Base-by-base conservation (phyloP, 2,888 invertebrate species). In the Pristionchus fissidentatus region DNA sequence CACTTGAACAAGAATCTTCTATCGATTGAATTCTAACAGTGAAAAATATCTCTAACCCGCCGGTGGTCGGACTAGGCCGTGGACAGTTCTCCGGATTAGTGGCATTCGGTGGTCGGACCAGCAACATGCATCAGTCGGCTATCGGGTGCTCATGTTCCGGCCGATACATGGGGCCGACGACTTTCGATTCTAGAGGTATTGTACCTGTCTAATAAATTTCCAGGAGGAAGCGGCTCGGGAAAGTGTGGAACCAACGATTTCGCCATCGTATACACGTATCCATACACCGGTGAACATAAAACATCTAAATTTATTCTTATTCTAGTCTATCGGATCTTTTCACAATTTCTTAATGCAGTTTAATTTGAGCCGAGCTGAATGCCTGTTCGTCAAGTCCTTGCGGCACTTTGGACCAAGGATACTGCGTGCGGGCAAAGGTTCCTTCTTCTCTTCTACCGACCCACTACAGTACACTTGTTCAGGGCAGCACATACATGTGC, bases 401-500 rank as follows among this genome's bases (percentile, higher is more conserved):
- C 41, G 41, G 73, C 1, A 26, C 73, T 22, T 26, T 43, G 43
- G n/a, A 0, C 5, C 38, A 38, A 32, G 73, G 73, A 0, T 73
- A 73, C 35, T 73, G 73, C 26, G 43, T 77, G n/a, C 0, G 75
- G 32, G 2, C n/a, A 73, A 32, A 26, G 43, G 32, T 49, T 26
- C 22, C 10, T n/a, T 35, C n/a, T 1, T 41, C 60, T 10, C 38
- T 41, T 26, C 15, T 26, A 15, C 8, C 4, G 35, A 43, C 22
- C 35, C 3, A 22, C 22, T 73, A 0, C 41, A 29, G n/a, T n/a
- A n/a, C n/a, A n/a, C n/a, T n/a, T n/a, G n/a, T 62, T 62, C 62
- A 62, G 62, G 41, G 41, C 41, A 43, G 41, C n/a, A 49, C 62
- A 62, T 83, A 35, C 41, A 26, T 15, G 13, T 83, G 83, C 32